phyloP scores from a whole-genome alignment of 2,113 vertebrate species.

The Agapornis roseicollis region DNA sequence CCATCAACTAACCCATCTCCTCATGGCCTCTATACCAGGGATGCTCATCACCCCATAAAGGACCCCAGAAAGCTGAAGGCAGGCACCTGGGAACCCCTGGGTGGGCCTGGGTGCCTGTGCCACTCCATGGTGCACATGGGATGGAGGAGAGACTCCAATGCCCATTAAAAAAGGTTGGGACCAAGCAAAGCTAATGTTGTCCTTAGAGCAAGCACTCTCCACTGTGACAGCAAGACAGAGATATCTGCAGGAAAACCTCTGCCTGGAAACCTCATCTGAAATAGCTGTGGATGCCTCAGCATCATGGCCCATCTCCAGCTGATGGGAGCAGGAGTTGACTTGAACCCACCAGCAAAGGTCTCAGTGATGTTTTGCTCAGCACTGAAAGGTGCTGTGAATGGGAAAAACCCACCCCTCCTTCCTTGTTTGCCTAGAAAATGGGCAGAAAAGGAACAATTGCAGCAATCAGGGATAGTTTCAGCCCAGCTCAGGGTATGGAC shows the following conservation, averaged over 20 bases:
- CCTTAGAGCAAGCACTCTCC: neutral
- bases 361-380: accelerated
- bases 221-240: neutral
- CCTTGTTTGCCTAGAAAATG: neutral
- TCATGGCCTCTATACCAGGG: accelerated
- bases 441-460: neutral
- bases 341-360: neutral
- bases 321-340: neutral
- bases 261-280: neutral
- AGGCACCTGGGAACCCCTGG: neutral
- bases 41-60: neutral
- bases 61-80: accelerated
- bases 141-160: neutral
- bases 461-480: neutral
- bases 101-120: neutral
- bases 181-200: neutral
- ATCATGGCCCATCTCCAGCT: neutral
- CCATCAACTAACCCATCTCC: neutral
- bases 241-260: neutral
- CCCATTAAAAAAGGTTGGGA: neutral
- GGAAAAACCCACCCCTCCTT: neutral
- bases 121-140: neutral
- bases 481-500: neutral
- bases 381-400: neutral
- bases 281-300: neutral